These are phyloP conservation scores for Ectropis crepuscularia DNA, from an alignment of 2,888 invertebrate genomes.

Conservation along the genomic window DNA sequence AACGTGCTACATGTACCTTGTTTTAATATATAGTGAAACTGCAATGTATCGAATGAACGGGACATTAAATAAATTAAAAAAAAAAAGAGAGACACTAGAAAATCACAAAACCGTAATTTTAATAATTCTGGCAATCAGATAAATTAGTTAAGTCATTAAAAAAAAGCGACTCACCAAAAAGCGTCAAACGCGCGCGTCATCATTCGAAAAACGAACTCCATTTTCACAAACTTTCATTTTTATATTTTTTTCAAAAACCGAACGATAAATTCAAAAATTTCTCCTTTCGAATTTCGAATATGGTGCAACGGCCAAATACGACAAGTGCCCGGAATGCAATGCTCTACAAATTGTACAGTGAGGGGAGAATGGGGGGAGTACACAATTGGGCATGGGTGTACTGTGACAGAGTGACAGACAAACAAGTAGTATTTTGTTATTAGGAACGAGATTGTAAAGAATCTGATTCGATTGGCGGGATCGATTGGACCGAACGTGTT, in stretches of 20 bases:
- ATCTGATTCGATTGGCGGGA: conserved; percentile 27
- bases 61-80: no score
- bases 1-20: no score
- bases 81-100: no score
- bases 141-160: conserved; percentile 1
- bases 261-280: conserved; percentile 3
- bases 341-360: conserved; percentile 56
- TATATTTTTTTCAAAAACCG: conserved; percentile 19
- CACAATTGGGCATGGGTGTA: conserved; percentile 61
- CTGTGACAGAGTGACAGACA: conserved; percentile 44
- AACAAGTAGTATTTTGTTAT: conserved; percentile 41
- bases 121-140: not conserved
- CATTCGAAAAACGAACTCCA: conserved; percentile 52
- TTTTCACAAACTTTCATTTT: conserved; percentile 19
- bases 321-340: conserved; percentile 61
- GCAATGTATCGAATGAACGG: no score
- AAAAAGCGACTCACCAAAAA: conserved; percentile 65
- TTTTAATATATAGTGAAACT: no score
- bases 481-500: conserved; percentile 4
- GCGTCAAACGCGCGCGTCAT: conserved; percentile 53
- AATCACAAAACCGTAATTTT: not conserved
- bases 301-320: conserved; percentile 58
- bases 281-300: conserved; percentile 19
- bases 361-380: conserved; percentile 51
- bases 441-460: conserved; percentile 35